Evolutionary conservation across 2,797 vertebrate genomes (phyloP), one percentile per base, ranked within the genome.

Genomic region (Mus spretus): DNA sequence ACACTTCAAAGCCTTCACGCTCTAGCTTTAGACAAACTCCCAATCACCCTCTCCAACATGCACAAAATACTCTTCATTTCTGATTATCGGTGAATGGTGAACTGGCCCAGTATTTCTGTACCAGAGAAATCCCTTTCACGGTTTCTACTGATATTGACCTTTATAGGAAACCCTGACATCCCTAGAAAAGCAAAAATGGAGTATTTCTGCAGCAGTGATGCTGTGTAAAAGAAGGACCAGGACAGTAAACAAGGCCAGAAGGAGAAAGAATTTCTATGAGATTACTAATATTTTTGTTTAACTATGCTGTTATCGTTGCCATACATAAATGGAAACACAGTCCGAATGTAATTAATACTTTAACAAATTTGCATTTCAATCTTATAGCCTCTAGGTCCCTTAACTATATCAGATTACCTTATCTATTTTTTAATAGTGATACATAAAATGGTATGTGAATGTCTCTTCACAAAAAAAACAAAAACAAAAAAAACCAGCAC

Each of bases 251-350:
- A 0, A 15, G 31, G 57, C 11, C 2, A 53, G 34, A 61, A 4
- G 37, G 5, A 87, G 6, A 47, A 28, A 24, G 63, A 44, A 50
- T 11, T 7, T 61, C 40, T 3, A 1, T 17, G 34, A 26, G 3
- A 74, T 47, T 26, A 79, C 31, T n/a, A 34, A 24, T 9, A 19
- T 2, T 3, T 74, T 3, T 44, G 11, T 20, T 59, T 72, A 92
- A 90, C 20, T 5, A 63, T 44, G 34, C 0, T 37, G 81, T 24
- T 34, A 47, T n/a, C 70, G 15, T 47, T 53, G 82, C 11, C 47
- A 80, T 34, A 82, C 31, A 89, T 7, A 14, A 94, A 90, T 11
- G 17, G 9, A 94, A 93, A 93, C 15, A 44, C 82, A 5, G 82
- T 85, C 44, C 78, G 11, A n/a, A 63, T 50, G 72, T 72, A 37